These are phyloP conservation scores for Scyliorhinus canicula DNA, from an alignment of 2,797 vertebrate genomes.

Conservation along the genomic window DNA sequence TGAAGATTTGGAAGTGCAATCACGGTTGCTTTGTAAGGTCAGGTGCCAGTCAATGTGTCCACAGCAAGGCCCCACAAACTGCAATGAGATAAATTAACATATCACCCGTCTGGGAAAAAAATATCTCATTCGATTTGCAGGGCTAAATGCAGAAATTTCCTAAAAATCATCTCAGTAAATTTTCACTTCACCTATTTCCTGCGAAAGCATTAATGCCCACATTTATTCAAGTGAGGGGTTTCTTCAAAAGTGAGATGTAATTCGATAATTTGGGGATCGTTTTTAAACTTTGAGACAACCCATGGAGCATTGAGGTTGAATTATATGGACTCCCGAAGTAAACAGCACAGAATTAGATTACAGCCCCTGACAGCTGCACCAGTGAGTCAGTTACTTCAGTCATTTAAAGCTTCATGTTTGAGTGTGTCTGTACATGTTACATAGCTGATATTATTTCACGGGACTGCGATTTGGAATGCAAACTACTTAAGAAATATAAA, in stretches of 20 bases:
- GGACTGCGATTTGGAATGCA: constrained; percentile 14
- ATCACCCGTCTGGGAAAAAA: neutral
- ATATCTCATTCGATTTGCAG: neutral
- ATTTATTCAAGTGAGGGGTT: neutral
- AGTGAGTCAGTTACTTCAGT: neutral
- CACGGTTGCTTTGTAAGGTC: neutral
- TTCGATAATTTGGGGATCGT: neutral
- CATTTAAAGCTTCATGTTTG: constrained; percentile 27
- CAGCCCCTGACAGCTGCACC: constrained; percentile 14
- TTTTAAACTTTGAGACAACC: neutral
- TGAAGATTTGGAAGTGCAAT: neutral
- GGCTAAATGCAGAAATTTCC: neutral
- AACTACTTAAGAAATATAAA: constrained; percentile 7
- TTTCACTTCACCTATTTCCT: neutral
- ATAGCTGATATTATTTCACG: constrained; percentile 29
- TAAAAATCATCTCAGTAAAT: neutral
- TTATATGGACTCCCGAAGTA: neutral
- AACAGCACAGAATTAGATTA: constrained; percentile 30
- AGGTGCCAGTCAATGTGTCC: neutral
- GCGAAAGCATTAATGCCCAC: neutral
- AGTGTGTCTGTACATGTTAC: constrained; percentile 24
- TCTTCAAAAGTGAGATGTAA: neutral
- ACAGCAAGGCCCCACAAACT: neutral
- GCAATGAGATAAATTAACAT: neutral
- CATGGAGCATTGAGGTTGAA: neutral